Conservation (phyloP, 2,113 vertebrate species). For the Trichechus manatus region DNA sequence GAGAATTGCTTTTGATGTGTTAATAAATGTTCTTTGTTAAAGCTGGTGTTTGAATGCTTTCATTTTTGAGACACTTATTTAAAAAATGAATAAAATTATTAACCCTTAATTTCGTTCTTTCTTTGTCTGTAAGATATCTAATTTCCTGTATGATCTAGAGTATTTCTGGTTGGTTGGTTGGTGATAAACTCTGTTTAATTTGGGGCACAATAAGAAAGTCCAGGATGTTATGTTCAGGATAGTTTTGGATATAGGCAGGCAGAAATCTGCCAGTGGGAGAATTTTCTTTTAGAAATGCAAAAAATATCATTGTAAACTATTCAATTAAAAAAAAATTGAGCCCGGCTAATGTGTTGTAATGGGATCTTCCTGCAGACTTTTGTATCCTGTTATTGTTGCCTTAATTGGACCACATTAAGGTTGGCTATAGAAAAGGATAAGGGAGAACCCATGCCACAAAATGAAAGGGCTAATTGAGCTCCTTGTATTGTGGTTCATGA, state of each 20-base stretch:
- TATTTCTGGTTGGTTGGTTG: conserved; percentile 19
- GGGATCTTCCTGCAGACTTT: conserved; percentile 10
- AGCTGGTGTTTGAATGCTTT: neutral
- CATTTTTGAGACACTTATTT: conserved; percentile 19
- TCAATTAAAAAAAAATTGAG: neutral
- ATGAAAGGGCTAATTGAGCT: conserved; percentile 37
- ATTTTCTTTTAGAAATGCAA: conserved; percentile 50
- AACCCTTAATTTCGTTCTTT: conserved; percentile 3
- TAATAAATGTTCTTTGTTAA: conserved; percentile 14
- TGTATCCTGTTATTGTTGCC: neutral
- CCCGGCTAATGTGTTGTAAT: neutral
- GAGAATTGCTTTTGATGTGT: conserved; percentile 38
- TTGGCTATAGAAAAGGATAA: neutral
- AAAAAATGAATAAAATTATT: conserved; percentile 26
- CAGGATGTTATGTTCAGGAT: neutral
- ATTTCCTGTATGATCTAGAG: conserved; percentile 15
- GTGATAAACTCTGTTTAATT: conserved; percentile 1
- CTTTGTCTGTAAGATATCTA: conserved; percentile 24
- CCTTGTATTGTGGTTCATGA: neutral
- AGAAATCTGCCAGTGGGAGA: neutral
- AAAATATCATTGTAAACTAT: neutral
- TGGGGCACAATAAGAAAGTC: neutral
- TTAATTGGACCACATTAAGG: conserved; percentile 31
- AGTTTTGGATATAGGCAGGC: neutral
- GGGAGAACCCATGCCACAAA: neutral